phyloP scores from a whole-genome alignment of 2,113 vertebrate species.

The Lamprotornis superbus region DNA sequence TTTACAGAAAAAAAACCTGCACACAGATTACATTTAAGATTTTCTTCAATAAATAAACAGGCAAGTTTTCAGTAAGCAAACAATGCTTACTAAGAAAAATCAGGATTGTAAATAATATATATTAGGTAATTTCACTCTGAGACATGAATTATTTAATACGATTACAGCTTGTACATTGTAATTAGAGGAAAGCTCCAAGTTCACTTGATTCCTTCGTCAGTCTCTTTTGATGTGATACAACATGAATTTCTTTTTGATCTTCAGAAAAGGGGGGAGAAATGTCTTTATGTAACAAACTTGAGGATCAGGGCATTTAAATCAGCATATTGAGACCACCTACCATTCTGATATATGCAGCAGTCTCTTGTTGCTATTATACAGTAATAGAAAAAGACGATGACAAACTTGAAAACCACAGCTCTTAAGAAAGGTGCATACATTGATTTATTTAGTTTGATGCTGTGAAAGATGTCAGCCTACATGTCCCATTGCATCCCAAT shows the following conservation, averaged over 20 bases:
- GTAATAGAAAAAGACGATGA: not conserved
- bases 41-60: not conserved
- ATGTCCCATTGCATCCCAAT: not conserved
- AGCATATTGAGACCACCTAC: not conserved
- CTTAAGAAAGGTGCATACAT: not conserved
- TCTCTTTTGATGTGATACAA: not conserved
- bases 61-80: not conserved
- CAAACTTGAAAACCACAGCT: not conserved
- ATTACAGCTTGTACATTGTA: not conserved
- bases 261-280: not conserved
- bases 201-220: not conserved
- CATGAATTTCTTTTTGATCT: slow-evolving; percentile 4
- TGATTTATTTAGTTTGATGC: not conserved
- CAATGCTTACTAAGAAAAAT: not conserved
- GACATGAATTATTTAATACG: not conserved
- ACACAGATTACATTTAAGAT: not conserved
- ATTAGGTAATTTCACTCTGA: not conserved
- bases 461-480: not conserved
- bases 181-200: not conserved
- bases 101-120: not conserved
- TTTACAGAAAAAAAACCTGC: not conserved
- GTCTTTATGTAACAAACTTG: not conserved
- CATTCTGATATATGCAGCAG: not conserved
- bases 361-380: not conserved
- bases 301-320: not conserved